These are phyloP conservation scores for Andrena haemorrhoa DNA, from an alignment of 2,888 invertebrate species.

Conservation along the genomic window DNA sequence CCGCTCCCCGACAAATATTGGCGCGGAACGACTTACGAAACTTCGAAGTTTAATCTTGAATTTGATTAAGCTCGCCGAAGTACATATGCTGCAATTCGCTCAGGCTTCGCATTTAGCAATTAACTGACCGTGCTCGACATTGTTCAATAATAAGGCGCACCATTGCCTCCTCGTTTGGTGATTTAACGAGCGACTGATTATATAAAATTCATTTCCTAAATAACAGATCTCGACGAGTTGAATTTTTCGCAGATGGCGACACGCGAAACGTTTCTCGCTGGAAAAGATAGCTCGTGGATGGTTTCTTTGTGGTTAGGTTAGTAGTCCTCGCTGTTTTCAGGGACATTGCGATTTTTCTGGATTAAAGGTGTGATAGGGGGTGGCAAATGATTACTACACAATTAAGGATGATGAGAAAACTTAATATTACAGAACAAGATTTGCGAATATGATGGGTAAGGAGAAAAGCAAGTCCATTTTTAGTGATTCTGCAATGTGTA, in stretches of 20 bases:
- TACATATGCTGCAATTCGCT: constrained; percentile 19
- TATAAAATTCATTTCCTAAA: constrained; percentile 27
- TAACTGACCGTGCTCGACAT: constrained; percentile 73
- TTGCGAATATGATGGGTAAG: too few relatives aligned
- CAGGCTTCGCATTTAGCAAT: constrained; percentile 57
- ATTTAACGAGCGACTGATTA: constrained; percentile 57
- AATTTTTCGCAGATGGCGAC: not conserved
- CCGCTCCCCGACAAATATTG: constrained; percentile 78
- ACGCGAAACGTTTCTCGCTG: not conserved
- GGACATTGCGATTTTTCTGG: too few relatives aligned
- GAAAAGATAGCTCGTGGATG: not conserved
- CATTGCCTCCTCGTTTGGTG: constrained; percentile 36
- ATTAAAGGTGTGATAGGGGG: too few relatives aligned
- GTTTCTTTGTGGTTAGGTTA: too few relatives aligned
- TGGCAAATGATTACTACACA: too few relatives aligned
- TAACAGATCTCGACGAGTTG: not conserved
- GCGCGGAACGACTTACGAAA: constrained; percentile 75
- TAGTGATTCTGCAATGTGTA: too few relatives aligned
- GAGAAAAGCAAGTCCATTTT: too few relatives aligned
- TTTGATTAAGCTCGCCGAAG: constrained; percentile 72
- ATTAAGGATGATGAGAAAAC: too few relatives aligned
- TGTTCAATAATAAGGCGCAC: constrained; percentile 68
- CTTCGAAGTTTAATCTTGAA: constrained; percentile 79
- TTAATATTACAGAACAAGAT: too few relatives aligned
- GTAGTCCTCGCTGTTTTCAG: too few relatives aligned